Percentiles rank a stretch among this genome's conserved stretches.
These are phyloP conservation scores for Rhinoptilus africanus DNA, from an alignment of 2,113 vertebrate genomes.

Conservation along the genomic window DNA sequence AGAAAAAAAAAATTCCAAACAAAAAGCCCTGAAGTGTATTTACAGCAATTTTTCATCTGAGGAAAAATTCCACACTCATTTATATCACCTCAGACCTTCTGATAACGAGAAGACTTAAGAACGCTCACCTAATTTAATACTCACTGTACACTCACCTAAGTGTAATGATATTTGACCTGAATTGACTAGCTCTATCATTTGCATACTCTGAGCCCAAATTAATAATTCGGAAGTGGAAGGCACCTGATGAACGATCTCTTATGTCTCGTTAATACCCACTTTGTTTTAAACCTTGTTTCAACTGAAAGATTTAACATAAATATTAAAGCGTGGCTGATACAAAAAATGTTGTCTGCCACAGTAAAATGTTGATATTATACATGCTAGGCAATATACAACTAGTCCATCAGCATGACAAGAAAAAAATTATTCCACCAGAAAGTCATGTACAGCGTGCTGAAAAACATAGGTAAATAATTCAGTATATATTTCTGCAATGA, in stretches of 20 bases:
- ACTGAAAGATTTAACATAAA: neutral
- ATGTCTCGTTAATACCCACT: neutral
- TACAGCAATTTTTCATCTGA: neutral
- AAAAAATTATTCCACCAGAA: neutral
- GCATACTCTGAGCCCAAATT: neutral
- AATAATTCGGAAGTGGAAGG: neutral
- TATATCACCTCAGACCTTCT: neutral
- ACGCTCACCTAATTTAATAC: neutral
- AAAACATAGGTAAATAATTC: neutral
- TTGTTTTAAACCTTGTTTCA: neutral
- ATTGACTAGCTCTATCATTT: neutral
- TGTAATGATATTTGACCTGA: neutral
- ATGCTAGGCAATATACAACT: neutral
- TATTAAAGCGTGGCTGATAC: neutral
- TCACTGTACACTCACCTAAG: neutral
- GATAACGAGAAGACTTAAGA: neutral
- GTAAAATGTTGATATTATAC: neutral
- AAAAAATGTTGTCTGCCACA: neutral
- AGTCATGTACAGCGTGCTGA: rapidly evolving
- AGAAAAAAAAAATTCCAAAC: neutral
- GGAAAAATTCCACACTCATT: neutral
- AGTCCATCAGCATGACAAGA: neutral
- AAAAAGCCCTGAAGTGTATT: neutral
- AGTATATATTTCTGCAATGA: neutral
- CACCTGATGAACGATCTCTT: neutral